Percentiles rank a stretch among this genome's conserved stretches.
Conservation (phyloP, 2,113 vertebrate genomes). For the Tonatia bakeri region DNA sequence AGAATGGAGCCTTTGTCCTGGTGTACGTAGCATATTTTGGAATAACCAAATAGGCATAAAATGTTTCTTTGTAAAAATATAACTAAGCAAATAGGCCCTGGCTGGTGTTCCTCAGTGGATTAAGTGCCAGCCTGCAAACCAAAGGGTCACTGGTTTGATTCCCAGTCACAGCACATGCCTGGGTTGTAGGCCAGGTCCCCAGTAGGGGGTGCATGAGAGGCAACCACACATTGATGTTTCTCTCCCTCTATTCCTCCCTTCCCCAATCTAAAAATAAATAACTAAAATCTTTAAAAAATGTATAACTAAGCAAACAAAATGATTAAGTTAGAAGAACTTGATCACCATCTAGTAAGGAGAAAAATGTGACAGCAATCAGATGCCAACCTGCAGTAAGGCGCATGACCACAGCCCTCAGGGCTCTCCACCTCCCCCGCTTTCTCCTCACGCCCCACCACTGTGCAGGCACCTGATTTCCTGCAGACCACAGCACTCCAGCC, state of each 20-base stretch:
- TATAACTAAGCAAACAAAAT: not conserved
- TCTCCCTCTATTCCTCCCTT: no score
- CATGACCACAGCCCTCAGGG: not conserved
- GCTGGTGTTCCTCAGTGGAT: no score
- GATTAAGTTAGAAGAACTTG: not conserved
- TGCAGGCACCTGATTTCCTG: not conserved
- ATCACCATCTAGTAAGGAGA: not conserved
- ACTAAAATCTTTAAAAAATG: no score
- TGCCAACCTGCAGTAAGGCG: not conserved
- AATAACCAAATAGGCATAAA: not conserved
- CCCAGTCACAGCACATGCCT: no score
- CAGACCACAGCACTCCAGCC: not conserved
- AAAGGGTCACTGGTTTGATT: no score
- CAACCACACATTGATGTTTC: no score
- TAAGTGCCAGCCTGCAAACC: no score
- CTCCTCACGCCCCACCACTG: fast-evolving
- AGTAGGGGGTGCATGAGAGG: no score
- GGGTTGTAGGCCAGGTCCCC: no score
- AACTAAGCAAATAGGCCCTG: not conserved
- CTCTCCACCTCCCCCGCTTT: not conserved
- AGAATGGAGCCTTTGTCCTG: not conserved
- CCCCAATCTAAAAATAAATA: no score
- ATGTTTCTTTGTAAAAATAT: not conserved
- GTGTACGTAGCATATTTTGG: not conserved
- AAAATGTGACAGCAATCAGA: not conserved